Conservation (phyloP, 2,113 vertebrate genomes). For the Python bivittatus region DNA sequence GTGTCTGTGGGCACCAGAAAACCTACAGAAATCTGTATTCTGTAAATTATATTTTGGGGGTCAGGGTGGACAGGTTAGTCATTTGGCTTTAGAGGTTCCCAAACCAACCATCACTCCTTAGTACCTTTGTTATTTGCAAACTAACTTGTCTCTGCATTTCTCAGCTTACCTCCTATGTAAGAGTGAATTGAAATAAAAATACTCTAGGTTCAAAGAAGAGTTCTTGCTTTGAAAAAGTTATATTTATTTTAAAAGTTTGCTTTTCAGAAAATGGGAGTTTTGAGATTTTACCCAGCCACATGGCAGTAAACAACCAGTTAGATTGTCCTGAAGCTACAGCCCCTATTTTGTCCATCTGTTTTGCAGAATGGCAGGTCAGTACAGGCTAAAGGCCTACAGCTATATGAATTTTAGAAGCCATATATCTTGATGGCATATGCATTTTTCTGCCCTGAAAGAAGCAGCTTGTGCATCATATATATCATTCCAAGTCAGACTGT, state of each 20-base stretch:
- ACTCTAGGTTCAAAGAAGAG: no score
- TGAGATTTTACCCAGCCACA: no score
- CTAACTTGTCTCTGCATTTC: background rate
- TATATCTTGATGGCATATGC: background rate
- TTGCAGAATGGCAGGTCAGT: background rate
- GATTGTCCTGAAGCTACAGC: background rate
- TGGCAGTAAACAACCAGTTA: background rate
- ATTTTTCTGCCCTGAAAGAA: background rate
- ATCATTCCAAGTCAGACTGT: background rate
- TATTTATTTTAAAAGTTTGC: no score
- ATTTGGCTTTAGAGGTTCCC: background rate
- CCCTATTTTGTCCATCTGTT: background rate
- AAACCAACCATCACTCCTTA: no score
- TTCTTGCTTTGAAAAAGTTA: no score
- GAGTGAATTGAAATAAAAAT: no score
- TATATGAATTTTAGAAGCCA: background rate
- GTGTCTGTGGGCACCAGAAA: no score
- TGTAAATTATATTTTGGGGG: no score
- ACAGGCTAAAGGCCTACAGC: background rate
- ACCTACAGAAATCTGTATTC: no score
- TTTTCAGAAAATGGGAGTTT: no score
- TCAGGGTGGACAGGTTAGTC: background rate
- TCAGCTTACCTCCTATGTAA: background rate
- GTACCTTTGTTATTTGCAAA: background rate
- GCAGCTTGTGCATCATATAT: background rate